These are phyloP conservation scores for Neelides sp. DNA, from an alignment of 1,140 invertebrate species.

Conservation along the genomic window DNA sequence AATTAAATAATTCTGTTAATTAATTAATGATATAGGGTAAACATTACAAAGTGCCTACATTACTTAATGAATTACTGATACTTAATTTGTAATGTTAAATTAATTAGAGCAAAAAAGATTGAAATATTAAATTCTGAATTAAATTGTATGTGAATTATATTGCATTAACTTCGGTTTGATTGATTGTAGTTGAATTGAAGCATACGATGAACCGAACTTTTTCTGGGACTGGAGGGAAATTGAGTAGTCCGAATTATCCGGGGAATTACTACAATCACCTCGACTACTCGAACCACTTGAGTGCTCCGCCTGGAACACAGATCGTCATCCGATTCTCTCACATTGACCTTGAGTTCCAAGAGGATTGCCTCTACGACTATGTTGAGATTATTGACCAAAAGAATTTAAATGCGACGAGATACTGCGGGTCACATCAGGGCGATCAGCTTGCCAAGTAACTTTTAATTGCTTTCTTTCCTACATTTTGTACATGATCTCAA, in stretches of 20 bases:
- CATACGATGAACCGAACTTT: conserved; percentile 39
- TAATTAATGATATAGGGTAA: too few relatives aligned
- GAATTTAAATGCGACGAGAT: conserved; percentile 18
- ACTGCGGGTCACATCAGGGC: conserved; percentile 30
- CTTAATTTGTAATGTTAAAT: too few relatives aligned
- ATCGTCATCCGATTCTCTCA: conserved; percentile 51
- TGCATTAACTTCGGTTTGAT: too few relatives aligned
- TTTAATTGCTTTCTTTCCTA: background rate
- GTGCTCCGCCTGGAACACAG: conserved; percentile 45
- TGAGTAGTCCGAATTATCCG: conserved; percentile 52
- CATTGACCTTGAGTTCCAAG: conserved; percentile 57
- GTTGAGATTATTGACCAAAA: conserved; percentile 41
- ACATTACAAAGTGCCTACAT: too few relatives aligned
- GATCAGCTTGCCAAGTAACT: conserved; percentile 30
- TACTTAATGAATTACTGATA: too few relatives aligned
- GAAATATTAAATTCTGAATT: background rate
- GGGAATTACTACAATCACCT: conserved; percentile 52
- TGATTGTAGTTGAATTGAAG: conserved; percentile 33
- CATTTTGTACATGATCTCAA: background rate
- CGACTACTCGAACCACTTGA: conserved; percentile 49
- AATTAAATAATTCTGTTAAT: too few relatives aligned
- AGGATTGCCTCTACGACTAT: conserved; percentile 63
- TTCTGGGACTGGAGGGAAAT: conserved; percentile 41
- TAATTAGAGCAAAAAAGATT: too few relatives aligned
- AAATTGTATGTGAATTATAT: too few relatives aligned